Base-by-base conservation (phyloP, 2,113 vertebrate species). In the Lepisosteus osseus region DNA sequence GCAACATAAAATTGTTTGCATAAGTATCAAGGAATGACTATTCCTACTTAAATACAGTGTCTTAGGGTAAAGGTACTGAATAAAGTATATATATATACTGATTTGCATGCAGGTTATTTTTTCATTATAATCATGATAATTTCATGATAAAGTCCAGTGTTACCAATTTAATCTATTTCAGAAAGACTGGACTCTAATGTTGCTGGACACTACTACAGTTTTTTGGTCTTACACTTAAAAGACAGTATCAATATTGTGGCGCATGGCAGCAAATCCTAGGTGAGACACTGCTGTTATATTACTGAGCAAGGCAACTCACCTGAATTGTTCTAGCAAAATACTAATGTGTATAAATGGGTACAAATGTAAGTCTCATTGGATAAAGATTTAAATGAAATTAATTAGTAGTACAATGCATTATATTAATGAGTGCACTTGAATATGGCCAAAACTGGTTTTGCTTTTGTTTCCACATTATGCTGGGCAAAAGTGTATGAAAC, bases 1-100 rank as follows among this genome's bases (percentile, higher is more conserved):
- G 8, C 77, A 69, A 86, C 76, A 79, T 78, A 81, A 81, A 83
- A 91, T 89, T 87, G 84, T 81, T 80, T 91, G 17, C 91, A 91
- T 88, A 92, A 90, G 92, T 90, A 90, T 51, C 5, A 51, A 51
- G 47, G 47, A 51, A 51, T 9, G 47, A 51, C 2, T 2, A 51
- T 51, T 51, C 47, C 47, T 9, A 51, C 9, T 51, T 51, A 9
- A 6, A 51, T 66, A 45, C 64, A 47, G 45, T 66, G 12, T 66
- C 9, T 51, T 51, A 9, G 64, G 45, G 14, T 66, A 47, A 66
- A 66, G 9, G 5, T 9, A 51, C 47, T 9, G 9, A 51, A 9
- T 1, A 9, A 8, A 8, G 8, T 17, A 17, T 17, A 17, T 17
- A 1, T 51, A 51, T 51, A 51, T 51, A 51, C 0, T 51, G 47